Conservation (phyloP, 1,140 invertebrate genomes). For the Drosophila ficusphila region DNA sequence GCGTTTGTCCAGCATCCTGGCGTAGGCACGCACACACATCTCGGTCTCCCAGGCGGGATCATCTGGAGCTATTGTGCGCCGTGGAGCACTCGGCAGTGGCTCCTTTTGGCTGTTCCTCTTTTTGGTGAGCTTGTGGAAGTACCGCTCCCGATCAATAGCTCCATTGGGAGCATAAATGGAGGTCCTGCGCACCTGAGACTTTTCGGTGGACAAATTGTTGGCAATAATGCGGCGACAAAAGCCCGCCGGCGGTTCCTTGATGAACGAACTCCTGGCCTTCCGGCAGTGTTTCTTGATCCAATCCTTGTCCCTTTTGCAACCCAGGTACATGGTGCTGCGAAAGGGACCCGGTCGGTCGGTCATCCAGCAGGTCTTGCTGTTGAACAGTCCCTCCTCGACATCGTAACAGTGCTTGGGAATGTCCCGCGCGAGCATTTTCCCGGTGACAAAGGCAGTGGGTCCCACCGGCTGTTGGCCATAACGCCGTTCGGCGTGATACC, state of each 20-base stretch:
- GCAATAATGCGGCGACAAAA: constrained; percentile 47
- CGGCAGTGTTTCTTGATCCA: constrained; percentile 63
- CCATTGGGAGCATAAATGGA: constrained; percentile 49
- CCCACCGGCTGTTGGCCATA: constrained; percentile 61
- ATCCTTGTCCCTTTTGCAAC: constrained; percentile 42
- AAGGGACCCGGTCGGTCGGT: constrained; percentile 48
- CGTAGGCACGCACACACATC: constrained; percentile 26
- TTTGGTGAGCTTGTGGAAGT: constrained; percentile 57
- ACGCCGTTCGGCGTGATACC: constrained; percentile 54
- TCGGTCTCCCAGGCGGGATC: constrained; percentile 5
- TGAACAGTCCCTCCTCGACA: constrained; percentile 64
- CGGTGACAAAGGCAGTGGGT: constrained; percentile 58
- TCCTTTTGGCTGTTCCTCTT: neutral
- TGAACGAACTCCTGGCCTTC: neutral
- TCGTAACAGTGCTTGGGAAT: constrained; percentile 51
- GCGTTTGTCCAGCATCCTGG: neutral
- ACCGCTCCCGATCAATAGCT: constrained; percentile 28
- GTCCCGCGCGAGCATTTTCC: constrained; percentile 16
- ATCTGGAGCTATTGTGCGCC: neutral
- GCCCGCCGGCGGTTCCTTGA: constrained; percentile 36
- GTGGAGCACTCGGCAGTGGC: neutral
- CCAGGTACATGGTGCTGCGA: constrained; percentile 25
- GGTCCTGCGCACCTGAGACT: constrained; percentile 8
- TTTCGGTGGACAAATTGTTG: constrained; percentile 53
- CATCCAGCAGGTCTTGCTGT: constrained; percentile 41